A percentile compares a stretch with the other conserved stretches of the same genome.
Evolutionary conservation across 2,797 vertebrate species (phyloP).

Genomic region (Sebastes ruberrimus): DNA sequence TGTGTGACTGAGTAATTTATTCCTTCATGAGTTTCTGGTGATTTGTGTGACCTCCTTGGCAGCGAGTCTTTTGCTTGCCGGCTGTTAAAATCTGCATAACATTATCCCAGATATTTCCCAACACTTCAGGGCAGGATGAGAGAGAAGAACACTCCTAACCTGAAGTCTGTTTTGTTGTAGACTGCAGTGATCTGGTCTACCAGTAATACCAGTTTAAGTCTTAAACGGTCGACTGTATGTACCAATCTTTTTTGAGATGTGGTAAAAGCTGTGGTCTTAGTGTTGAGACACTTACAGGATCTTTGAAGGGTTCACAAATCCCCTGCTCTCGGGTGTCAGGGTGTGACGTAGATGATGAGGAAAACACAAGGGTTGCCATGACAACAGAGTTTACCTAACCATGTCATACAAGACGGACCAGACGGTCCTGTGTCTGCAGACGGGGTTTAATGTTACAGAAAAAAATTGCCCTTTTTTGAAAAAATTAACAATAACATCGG

Average conservation of each 20-base stretch:
- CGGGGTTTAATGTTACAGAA: neutral
- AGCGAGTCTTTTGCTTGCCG: neutral
- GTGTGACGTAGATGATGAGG: constrained; percentile 26
- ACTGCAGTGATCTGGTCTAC: neutral
- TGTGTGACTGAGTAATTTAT: constrained; percentile 41
- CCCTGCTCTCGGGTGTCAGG: constrained; percentile 31
- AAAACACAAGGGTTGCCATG: constrained; percentile 38
- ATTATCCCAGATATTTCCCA: constrained; percentile 34
- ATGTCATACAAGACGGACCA: constrained; percentile 3
- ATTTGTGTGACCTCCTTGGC: constrained; percentile 27
- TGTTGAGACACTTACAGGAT: constrained; percentile 11
- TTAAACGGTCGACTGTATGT: neutral
- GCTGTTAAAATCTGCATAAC: constrained; percentile 25
- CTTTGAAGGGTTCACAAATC: constrained; percentile 23
- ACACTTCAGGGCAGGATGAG: neutral
- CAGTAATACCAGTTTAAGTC: constrained; percentile 1
- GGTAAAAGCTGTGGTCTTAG: neutral
- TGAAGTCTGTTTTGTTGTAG: neutral
- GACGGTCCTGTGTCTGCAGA: neutral
- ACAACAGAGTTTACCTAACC: constrained; percentile 4
- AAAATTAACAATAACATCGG: too few species aligned
- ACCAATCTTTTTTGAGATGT: neutral
- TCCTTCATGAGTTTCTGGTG: constrained; percentile 7
- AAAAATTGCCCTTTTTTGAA: neutral
- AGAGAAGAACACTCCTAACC: neutral